Evolutionary conservation across 2,113 vertebrate genomes (phyloP), one percentile per base, ranked within the genome.

Genomic region (Potamarius usumacintae): DNA sequence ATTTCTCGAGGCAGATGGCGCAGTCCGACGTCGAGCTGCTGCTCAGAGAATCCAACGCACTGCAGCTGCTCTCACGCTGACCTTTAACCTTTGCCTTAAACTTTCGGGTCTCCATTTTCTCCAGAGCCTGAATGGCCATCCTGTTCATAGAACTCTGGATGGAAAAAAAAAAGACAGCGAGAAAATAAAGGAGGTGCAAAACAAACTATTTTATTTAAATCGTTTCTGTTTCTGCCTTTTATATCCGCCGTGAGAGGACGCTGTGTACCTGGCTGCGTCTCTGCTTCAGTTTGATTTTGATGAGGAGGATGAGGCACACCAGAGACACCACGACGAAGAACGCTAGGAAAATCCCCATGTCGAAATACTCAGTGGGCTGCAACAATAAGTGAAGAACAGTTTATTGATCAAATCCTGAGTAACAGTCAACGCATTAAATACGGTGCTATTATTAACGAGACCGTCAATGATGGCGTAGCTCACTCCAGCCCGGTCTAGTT

Each of bases 1-100:
- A 99, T 92, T 98, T 99, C 94, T 99, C 98, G 91, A 99, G 95
- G 92, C 98, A 99, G 95, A 99, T 99, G 94, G 98, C 98, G n/a
- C 98, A 99, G 95, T 99, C 98, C 0, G 98, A 97, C 0, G 98
- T 98, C 86, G 98, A 99, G 92, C 98, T 98, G 94, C 98, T 97
- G 94, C 97, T 99, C 90, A 99, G 96, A 0, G 97, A 97, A 90
- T 99, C 98, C n/a, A 97, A 96, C 5, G 96, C 95, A 18, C 96
- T 95, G 0, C 97, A 97, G 96, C 95, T 97, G 91, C 94, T 97
- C 92, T 99, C 97, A 0, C 96, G 95, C 89, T 93, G 95, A 69
- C 95, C 96, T 90, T 99, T 99, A 86, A 93, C 95, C 94, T 99
- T 99, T 76, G 98, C 97, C 89, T 97, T 99, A 94, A 99, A 99